Evolutionary conservation across 2,113 vertebrate species (phyloP).

Genomic region (Bucco capensis): DNA sequence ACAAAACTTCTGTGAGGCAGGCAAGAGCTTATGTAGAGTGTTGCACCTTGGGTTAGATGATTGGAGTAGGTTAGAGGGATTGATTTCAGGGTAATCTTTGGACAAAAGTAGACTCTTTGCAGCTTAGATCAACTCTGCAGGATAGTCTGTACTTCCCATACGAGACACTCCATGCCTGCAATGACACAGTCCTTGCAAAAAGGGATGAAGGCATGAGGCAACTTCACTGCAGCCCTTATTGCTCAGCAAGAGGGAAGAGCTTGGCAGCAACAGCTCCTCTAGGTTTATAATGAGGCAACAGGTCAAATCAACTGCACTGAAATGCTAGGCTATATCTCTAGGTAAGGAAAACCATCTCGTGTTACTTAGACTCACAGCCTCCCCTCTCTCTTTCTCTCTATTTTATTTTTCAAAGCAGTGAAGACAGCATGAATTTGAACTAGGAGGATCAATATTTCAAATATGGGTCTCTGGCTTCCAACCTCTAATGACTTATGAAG

Average conservation of each 20-base stretch:
- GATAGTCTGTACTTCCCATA: accelerated
- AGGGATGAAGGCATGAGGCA: neutral
- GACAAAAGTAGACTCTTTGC: neutral
- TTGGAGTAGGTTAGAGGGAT: neutral
- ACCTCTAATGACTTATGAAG: neutral
- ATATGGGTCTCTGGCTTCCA: neutral
- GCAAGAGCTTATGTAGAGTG: neutral
- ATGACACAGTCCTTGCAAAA: neutral
- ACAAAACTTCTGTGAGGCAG: neutral
- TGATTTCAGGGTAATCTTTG: neutral
- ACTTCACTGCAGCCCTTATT: neutral
- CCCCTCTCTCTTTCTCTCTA: too few species aligned
- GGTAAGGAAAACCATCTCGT: neutral
- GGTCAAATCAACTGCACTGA: neutral
- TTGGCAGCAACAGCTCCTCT: neutral
- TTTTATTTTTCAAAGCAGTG: neutral
- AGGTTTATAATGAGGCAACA: neutral
- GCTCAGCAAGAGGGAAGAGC: neutral
- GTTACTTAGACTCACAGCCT: neutral
- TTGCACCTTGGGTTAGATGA: neutral
- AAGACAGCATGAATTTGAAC: neutral
- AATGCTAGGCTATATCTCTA: neutral
- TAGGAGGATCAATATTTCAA: neutral
- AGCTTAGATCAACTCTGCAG: neutral
- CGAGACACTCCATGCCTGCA: neutral